Conservation (phyloP, 2,113 vertebrate species). For the Synodontis membranacea region DNA sequence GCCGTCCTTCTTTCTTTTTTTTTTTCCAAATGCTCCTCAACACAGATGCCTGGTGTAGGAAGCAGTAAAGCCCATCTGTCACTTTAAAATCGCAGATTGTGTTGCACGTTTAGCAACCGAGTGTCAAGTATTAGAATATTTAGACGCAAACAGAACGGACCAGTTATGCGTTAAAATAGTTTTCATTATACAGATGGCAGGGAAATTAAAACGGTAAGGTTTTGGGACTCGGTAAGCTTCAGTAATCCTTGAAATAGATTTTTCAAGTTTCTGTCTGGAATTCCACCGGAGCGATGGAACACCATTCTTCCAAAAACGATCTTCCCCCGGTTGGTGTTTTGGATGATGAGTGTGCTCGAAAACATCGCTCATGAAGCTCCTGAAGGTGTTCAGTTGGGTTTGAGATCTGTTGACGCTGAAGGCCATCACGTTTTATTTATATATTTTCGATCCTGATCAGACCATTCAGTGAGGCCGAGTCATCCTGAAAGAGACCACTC, state of each 20-base stretch:
- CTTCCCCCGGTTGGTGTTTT: background rate
- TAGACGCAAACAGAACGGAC: background rate
- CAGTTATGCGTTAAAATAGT: background rate
- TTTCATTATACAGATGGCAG: background rate
- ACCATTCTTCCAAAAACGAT: background rate
- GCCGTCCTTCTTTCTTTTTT: background rate
- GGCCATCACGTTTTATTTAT: background rate
- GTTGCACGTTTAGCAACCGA: background rate
- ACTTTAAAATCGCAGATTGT: background rate
- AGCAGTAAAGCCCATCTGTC: conserved; percentile 22
- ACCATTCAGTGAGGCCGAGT: background rate
- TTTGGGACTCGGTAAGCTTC: background rate
- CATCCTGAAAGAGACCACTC: background rate
- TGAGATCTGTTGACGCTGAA: background rate
- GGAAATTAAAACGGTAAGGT: background rate
- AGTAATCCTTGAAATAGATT: background rate
- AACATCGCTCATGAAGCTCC: background rate
- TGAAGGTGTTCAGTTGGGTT: too few relatives aligned
- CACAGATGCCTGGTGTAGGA: conserved; percentile 15
- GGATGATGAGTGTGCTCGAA: background rate
- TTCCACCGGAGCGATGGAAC: background rate
- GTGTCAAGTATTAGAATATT: background rate
- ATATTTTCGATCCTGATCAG: background rate
- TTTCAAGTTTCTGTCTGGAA: background rate
- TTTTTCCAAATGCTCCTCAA: conserved; percentile 6